Conservation (phyloP, 2,888 invertebrate genomes). For the Tipula lateralis region DNA sequence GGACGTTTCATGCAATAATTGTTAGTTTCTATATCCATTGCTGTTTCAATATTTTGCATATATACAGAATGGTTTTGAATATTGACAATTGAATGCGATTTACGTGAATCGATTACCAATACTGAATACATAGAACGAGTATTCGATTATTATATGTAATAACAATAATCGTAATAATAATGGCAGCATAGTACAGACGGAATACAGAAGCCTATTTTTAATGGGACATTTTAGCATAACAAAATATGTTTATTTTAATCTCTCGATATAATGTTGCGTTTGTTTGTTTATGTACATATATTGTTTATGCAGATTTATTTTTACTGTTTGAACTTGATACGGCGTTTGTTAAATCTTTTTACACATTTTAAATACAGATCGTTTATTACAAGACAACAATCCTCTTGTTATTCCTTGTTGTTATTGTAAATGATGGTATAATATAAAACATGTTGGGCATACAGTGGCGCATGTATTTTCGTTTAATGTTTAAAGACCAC, state of each 20-base stretch:
- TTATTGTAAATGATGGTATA: no score
- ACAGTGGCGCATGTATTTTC: no score
- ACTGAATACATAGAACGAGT: background rate
- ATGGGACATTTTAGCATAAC: slow-evolving; percentile 24
- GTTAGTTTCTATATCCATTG: background rate
- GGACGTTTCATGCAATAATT: background rate
- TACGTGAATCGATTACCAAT: slow-evolving; percentile 14
- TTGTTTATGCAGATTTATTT: background rate
- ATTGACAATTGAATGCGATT: slow-evolving; percentile 28
- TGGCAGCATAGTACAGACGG: background rate
- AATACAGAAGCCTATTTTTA: background rate
- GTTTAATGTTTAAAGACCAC: no score
- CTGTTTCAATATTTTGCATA: background rate
- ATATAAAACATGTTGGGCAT: no score
- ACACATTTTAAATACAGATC: background rate
- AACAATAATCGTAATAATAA: background rate
- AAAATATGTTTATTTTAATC: slow-evolving; percentile 24
- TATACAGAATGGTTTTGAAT: background rate
- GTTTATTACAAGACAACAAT: background rate
- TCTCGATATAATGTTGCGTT: background rate
- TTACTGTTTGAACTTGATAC: slow-evolving; percentile 11
- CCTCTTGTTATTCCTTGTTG: no score
- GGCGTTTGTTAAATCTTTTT: slow-evolving; percentile 9
- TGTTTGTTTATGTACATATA: background rate
- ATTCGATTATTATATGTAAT: background rate